These are phyloP conservation scores for Drosophila merina DNA, from an alignment of 2,888 invertebrate species.

Conservation along the genomic window DNA sequence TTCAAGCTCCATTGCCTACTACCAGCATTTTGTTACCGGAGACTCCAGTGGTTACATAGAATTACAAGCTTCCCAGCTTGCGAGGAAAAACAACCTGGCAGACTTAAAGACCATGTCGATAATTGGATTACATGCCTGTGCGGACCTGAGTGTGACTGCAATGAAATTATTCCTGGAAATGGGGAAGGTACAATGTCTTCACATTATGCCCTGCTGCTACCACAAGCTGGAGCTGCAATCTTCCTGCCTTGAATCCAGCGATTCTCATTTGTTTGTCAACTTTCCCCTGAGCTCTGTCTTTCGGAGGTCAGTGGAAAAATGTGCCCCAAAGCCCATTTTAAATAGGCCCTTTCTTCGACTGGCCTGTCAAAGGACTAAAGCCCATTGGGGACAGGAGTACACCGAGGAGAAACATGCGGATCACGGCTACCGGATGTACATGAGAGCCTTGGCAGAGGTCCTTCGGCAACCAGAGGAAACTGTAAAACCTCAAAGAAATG, in stretches of 20 bases:
- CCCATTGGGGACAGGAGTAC: constrained; percentile 84
- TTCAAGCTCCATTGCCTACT: constrained; percentile 85
- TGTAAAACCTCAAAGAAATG: constrained; percentile 21
- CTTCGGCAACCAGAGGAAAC: constrained; percentile 84
- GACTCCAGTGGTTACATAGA: constrained; percentile 85
- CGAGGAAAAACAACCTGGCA: constrained; percentile 7
- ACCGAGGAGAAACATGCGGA: constrained; percentile 83
- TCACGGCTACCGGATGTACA: constrained; percentile 85
- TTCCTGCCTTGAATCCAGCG: background rate
- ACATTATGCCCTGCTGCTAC: constrained; percentile 92
- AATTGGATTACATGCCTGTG: constrained; percentile 91
- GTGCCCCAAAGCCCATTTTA: constrained; percentile 78
- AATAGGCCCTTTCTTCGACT: constrained; percentile 89
- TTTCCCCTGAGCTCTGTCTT: constrained; percentile 88
- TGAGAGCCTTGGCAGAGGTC: constrained; percentile 87
- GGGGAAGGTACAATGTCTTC: constrained; percentile 85
- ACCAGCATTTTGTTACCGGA: constrained; percentile 85
- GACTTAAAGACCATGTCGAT: constrained; percentile 73
- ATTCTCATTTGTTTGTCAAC: constrained; percentile 85
- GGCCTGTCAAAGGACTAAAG: constrained; percentile 88
- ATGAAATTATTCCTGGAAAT: constrained; percentile 88
- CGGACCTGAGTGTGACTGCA: constrained; percentile 89
- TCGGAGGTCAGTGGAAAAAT: constrained; percentile 78
- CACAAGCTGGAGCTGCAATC: constrained; percentile 86
- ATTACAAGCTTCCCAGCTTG: constrained; percentile 82